A percentile compares a stretch with the other conserved stretches of the same genome.
These are phyloP conservation scores for Hymenochirus boettgeri DNA, from an alignment of 2,113 vertebrate genomes.

Conservation along the genomic window DNA sequence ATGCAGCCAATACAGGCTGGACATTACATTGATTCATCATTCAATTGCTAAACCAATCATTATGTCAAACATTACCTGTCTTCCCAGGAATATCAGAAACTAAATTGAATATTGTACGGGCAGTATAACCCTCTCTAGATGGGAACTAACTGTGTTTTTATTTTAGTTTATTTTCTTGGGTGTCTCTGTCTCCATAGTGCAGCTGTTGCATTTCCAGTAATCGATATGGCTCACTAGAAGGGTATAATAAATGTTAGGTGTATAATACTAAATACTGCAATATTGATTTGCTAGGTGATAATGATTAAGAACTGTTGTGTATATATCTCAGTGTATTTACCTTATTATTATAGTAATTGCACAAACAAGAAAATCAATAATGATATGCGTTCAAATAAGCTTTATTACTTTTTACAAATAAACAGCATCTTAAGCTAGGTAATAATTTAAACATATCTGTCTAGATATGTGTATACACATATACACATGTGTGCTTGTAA, in stretches of 20 bases:
- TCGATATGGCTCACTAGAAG: background rate
- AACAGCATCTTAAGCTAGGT: background rate
- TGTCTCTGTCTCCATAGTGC: background rate
- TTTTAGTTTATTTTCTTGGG: background rate
- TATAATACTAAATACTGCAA: slow-evolving; percentile 31
- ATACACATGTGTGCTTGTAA: too few relatives aligned
- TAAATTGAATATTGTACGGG: too few relatives aligned
- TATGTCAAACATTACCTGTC: too few relatives aligned
- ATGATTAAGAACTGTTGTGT: slow-evolving; percentile 4
- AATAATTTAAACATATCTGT: background rate
- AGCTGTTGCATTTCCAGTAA: background rate
- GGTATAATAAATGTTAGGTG: background rate
- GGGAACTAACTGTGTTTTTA: background rate
- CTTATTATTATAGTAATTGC: slow-evolving; percentile 9
- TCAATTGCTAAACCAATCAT: too few relatives aligned
- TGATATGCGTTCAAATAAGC: slow-evolving; percentile 2
- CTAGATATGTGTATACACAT: background rate
- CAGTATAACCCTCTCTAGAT: too few relatives aligned
- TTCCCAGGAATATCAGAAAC: too few relatives aligned
- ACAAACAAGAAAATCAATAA: slow-evolving; percentile 21
- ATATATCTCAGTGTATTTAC: slow-evolving; percentile 1
- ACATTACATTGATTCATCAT: too few relatives aligned
- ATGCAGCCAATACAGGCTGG: too few relatives aligned
- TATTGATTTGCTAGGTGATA: slow-evolving; percentile 22
- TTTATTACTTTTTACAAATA: background rate